Conservation (phyloP, 2,113 vertebrate genomes). For the Nerophis ophidion region DNA sequence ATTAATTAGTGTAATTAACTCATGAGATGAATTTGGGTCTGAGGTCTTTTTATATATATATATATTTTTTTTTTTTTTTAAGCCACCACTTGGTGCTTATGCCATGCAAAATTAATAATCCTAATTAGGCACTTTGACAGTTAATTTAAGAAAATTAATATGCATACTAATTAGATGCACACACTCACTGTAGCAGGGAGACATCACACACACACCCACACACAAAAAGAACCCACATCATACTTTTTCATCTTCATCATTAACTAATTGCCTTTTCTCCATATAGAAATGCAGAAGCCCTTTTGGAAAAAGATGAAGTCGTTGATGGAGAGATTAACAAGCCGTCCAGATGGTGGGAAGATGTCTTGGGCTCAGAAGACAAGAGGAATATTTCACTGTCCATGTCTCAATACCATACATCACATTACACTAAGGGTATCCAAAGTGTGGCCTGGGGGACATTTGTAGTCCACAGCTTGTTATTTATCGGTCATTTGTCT, state of each 20-base stretch:
- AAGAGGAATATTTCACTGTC: slow-evolving; percentile 62
- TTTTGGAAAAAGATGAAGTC: slow-evolving; percentile 55
- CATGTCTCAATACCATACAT: slow-evolving; percentile 53
- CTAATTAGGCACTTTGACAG: slow-evolving; percentile 73
- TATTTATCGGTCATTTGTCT: background rate
- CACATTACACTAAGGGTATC: slow-evolving; percentile 40
- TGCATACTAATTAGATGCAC: slow-evolving; percentile 71
- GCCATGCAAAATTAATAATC: slow-evolving; percentile 70
- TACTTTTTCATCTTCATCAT: slow-evolving; percentile 47
- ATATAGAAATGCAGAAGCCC: slow-evolving; percentile 46
- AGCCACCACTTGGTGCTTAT: slow-evolving; percentile 55
- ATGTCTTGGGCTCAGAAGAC: slow-evolving; percentile 36
- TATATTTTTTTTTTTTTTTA: slow-evolving; percentile 37
- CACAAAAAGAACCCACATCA: slow-evolving; percentile 22
- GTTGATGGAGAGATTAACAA: slow-evolving; percentile 50
- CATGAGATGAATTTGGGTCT: slow-evolving; percentile 42
- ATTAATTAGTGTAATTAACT: slow-evolving; percentile 65
- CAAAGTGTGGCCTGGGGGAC: too few relatives aligned
- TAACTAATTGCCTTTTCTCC: slow-evolving; percentile 44
- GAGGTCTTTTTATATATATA: slow-evolving; percentile 53
- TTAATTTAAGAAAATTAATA: slow-evolving; percentile 76
- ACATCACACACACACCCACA: slow-evolving; percentile 19
- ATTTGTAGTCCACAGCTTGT: too few relatives aligned
- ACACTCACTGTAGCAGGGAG: too few relatives aligned
- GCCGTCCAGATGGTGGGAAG: slow-evolving; percentile 58